These are phyloP conservation scores for Stichodactyla mertensii DNA, from an alignment of 64 coral and sea anemone genomes.

Conservation along the genomic window DNA sequence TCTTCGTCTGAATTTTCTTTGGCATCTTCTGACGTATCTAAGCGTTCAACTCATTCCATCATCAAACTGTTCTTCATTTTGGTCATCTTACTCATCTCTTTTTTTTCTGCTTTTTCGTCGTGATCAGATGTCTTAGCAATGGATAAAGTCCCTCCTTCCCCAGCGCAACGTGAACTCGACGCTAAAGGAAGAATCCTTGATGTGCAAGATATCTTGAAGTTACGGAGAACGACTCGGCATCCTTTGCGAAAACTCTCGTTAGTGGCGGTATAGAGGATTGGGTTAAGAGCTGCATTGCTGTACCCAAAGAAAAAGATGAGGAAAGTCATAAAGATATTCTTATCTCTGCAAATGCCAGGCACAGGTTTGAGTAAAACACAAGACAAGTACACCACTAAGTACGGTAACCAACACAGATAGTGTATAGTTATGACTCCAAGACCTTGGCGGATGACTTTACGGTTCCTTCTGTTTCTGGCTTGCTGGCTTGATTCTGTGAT, in stretches of 20 bases:
- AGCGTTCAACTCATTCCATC: too few relatives aligned
- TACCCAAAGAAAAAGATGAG: slow-evolving; percentile 8
- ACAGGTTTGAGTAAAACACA: slow-evolving; percentile 24
- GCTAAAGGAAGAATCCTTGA: too few relatives aligned
- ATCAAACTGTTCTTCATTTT: too few relatives aligned
- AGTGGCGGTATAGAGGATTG: slow-evolving; percentile 35
- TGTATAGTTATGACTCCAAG: slow-evolving; percentile 46
- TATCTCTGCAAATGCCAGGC: neutral
- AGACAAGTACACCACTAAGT: slow-evolving; percentile 31
- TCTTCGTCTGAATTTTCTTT: too few relatives aligned
- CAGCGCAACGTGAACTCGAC: too few relatives aligned
- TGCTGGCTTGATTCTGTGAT: neutral
- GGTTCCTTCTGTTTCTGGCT: slow-evolving; percentile 23
- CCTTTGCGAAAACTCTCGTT: slow-evolving; percentile 56
- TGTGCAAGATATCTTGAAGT: neutral
- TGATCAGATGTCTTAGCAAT: too few relatives aligned
- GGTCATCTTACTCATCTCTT: too few relatives aligned
- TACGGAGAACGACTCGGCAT: neutral
- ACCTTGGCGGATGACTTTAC: slow-evolving; percentile 48
- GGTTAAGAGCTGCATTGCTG: slow-evolving; percentile 53
- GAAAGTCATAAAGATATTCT: slow-evolving; percentile 10
- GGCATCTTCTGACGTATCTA: too few relatives aligned
- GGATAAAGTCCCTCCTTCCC: too few relatives aligned
- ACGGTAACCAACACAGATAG: slow-evolving; percentile 50
- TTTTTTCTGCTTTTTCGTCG: too few relatives aligned